Conservation (phyloP, 2,888 invertebrate species). For the Phania funesta region DNA sequence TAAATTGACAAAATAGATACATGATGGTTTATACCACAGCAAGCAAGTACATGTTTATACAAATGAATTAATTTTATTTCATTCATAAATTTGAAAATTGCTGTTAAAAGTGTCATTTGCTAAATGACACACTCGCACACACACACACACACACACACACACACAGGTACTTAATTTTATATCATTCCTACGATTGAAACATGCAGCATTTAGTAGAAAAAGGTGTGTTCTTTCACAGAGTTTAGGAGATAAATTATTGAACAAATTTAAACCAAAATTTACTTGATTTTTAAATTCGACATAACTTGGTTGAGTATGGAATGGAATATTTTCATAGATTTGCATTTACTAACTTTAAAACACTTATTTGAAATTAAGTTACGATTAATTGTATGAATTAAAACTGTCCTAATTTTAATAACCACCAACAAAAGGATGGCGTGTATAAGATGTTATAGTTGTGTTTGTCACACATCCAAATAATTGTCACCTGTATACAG, state of each 20-base stretch:
- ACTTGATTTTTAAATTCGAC: conserved; percentile 35
- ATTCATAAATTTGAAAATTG: conserved; percentile 59
- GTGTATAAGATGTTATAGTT: too few relatives aligned
- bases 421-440: too few relatives aligned
- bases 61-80: conserved; percentile 64
- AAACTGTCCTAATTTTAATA: too few relatives aligned
- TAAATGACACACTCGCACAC: neutral
- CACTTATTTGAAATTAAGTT: too few relatives aligned
- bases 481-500: too few relatives aligned
- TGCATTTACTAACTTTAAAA: too few relatives aligned
- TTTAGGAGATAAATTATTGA: conserved; percentile 9
- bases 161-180: neutral
- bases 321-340: neutral
- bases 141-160: neutral
- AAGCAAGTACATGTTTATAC: conserved; percentile 34
- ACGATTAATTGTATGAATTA: too few relatives aligned
- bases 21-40: conserved; percentile 1
- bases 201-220: neutral
- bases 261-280: conserved; percentile 27
- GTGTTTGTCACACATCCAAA: too few relatives aligned
- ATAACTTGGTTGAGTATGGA: conserved; percentile 2
- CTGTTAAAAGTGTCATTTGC: conserved; percentile 27
- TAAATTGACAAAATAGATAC: conserved; percentile 53
- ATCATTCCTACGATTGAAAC: neutral
- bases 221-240: conserved; percentile 37